Percentiles rank a stretch among this genome's conserved stretches.
These are phyloP conservation scores for Mormyrus iriodes DNA, from an alignment of 2,113 vertebrate species.

Conservation along the genomic window DNA sequence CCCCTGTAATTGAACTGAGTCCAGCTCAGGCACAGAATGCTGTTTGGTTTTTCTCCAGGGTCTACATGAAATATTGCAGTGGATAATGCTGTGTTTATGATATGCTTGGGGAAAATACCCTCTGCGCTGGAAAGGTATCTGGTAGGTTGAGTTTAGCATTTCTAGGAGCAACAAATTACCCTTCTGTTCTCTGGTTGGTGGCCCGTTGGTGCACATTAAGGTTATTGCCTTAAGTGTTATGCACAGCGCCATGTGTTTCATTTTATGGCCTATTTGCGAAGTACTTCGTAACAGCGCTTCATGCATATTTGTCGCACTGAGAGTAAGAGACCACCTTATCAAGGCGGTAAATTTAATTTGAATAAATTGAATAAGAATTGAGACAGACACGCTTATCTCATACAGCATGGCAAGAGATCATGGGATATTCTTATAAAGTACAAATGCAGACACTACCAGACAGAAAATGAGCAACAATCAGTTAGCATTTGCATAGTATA, in stretches of 20 bases:
- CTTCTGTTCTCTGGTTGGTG: background rate
- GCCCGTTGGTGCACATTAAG: background rate
- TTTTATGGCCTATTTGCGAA: background rate
- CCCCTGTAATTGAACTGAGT: background rate
- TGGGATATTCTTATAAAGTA: background rate
- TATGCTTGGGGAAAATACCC: background rate
- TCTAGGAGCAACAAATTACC: background rate
- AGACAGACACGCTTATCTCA: background rate
- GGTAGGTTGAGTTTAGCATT: background rate
- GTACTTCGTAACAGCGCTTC: background rate
- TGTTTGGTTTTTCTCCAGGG: background rate
- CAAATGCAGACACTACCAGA: background rate
- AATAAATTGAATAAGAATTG: background rate
- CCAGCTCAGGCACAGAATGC: background rate
- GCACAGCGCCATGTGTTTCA: background rate
- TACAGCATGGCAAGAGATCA: background rate
- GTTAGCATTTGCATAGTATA: background rate
- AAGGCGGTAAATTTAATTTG: background rate
- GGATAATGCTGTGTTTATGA: background rate
- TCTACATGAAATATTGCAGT: background rate
- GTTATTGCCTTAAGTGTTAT: background rate
- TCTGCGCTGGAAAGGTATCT: background rate
- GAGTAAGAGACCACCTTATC: background rate
- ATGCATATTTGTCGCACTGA: background rate
- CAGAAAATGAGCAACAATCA: background rate